Conservation (phyloP, 2,113 vertebrate genomes). For the Phaethon lepturus region DNA sequence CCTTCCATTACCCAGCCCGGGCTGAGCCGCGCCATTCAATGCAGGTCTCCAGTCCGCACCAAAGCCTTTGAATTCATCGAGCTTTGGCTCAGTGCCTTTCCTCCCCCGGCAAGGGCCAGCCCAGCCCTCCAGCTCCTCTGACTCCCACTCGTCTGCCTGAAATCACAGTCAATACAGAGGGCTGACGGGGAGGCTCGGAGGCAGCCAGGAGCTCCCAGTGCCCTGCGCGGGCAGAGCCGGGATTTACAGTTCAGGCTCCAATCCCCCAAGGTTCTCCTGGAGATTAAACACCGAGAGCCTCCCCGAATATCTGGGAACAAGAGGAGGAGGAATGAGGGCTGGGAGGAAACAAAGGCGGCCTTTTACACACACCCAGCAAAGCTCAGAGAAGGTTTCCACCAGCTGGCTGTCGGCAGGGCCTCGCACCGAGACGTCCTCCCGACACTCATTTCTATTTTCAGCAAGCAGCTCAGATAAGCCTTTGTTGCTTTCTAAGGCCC, state of each 20-base stretch:
- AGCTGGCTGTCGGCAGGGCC: slow-evolving; percentile 43
- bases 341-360: slow-evolving; percentile 53
- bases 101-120: neutral
- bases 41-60: neutral
- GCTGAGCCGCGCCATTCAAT: neutral
- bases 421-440: slow-evolving; percentile 12
- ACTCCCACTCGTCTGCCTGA: neutral
- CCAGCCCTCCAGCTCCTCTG: neutral
- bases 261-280: neutral
- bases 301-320: slow-evolving; percentile 11
- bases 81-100: neutral
- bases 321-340: slow-evolving; percentile 49
- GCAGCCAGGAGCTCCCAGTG: neutral
- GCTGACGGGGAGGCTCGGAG: rapidly evolving
- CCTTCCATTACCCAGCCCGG: neutral
- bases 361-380: slow-evolving; percentile 17
- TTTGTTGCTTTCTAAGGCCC: slow-evolving; percentile 66
- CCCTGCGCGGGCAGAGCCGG: neutral
- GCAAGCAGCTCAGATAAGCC: slow-evolving; percentile 55
- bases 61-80: neutral
- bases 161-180: neutral
- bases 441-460: slow-evolving; percentile 55
- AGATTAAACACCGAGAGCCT: slow-evolving; percentile 12
- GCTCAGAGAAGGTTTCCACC: slow-evolving; percentile 56
- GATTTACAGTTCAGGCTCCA: neutral